Evolutionary conservation across 2,797 vertebrate genomes (phyloP).

Genomic region (Rhynchotus rufescens): DNA sequence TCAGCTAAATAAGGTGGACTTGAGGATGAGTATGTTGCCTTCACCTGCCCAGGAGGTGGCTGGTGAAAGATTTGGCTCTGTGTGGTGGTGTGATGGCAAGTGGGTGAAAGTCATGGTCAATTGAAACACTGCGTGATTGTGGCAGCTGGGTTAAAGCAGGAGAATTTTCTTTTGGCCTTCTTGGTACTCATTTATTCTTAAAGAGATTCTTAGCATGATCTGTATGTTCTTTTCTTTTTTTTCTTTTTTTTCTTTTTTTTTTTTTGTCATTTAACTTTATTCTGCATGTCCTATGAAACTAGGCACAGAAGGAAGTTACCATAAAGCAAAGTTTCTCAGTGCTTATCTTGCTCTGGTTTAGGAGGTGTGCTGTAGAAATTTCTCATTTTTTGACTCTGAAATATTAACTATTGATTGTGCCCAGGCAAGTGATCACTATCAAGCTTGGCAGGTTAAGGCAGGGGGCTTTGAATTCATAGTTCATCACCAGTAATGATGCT

Average conservation of each 20-base stretch:
- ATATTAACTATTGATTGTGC: background rate
- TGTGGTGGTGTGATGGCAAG: background rate
- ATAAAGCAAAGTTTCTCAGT: background rate
- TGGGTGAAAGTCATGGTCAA: background rate
- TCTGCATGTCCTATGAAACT: fast-evolving
- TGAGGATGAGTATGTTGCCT: background rate
- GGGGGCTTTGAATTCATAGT: background rate
- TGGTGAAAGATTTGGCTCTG: background rate
- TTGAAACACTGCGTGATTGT: background rate
- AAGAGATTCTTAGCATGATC: background rate
- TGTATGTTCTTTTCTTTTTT: background rate
- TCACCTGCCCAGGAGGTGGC: background rate
- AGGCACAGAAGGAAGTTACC: fast-evolving
- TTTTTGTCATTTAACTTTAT: background rate
- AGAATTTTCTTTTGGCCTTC: background rate
- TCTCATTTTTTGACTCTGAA: background rate
- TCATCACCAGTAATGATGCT: background rate
- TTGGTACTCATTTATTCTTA: background rate
- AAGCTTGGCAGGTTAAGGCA: background rate
- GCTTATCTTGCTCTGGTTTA: background rate
- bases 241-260: background rate
- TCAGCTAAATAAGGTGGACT: background rate
- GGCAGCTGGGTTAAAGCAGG: background rate
- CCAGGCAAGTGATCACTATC: background rate
- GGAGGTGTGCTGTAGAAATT: background rate